Evolutionary conservation across 1,140 invertebrate genomes (phyloP), one percentile per base, ranked within the genome.

Genomic region (Lordiphosa stackelbergi): DNA sequence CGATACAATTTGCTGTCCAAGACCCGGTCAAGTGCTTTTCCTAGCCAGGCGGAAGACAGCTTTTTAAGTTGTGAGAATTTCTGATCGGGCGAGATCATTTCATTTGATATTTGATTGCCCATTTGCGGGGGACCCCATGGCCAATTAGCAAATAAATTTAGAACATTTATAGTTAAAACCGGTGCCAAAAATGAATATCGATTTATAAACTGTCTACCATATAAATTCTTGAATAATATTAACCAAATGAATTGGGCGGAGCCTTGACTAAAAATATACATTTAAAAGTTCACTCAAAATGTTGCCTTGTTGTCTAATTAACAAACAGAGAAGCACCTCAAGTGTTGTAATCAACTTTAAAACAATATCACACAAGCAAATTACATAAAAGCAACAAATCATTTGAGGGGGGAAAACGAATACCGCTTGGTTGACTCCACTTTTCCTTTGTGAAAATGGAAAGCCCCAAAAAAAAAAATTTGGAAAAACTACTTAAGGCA

Each of bases 21-120:
- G 28, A 31, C 5, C 7, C 28, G 53, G 56, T 71, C 75, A 79
- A 79, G 74, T 81, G 74, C 52, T 65, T 66, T 38, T 61, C 3
- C 13, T 34, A 31, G 42, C 8, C 9, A 45, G 6, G 28, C 24
- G 24, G 22, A 45, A 24, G 42, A 45, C 42, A n/a, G 19, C 41
- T 43, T n/a, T 7, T 10, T 2, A 45, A 28, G 2, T 22, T 22
- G 5, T 24, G 22, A 24, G 19, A 19, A 19, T 19, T 19, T 19
- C 19, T 19, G 19, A 19, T 19, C 19, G 0, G 19, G 19, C 19
- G 19, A 19, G 19, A 3, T 3, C 19, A 19, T 19, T 19, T 19
- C 2, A 19, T 19, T 19, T 24, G 22, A 24, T 6, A 24, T 24
- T 31, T 31, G 5, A n/a, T 60, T 42, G 19, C 16, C 43, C 35